These are phyloP conservation scores for Tylochromis polylepis DNA, from an alignment of 2,113 vertebrate species.

Conservation along the genomic window DNA sequence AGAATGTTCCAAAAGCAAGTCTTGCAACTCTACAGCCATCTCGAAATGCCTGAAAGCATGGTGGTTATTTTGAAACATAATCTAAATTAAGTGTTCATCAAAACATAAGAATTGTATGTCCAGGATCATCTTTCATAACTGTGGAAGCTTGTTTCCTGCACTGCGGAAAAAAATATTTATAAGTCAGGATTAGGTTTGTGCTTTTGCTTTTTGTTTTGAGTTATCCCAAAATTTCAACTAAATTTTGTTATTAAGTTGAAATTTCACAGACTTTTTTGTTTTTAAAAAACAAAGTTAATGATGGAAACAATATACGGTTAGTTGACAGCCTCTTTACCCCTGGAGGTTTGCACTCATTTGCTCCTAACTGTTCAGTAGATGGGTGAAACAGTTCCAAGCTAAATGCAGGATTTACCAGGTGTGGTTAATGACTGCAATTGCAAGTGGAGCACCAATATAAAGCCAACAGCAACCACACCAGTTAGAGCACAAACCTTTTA, in stretches of 20 bases:
- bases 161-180: background rate
- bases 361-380: background rate
- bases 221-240: background rate
- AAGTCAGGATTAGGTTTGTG: too few relatives aligned
- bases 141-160: rapidly evolving
- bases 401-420: background rate
- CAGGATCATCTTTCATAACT: background rate
- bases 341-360: rapidly evolving
- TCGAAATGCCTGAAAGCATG: background rate
- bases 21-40: background rate
- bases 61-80: background rate
- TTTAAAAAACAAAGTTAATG: background rate
- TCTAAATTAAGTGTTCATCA: background rate
- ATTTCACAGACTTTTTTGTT: too few relatives aligned
- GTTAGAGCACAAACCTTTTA: background rate
- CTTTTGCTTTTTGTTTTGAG: background rate
- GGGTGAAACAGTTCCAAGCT: background rate
- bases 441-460: background rate
- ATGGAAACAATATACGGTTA: background rate
- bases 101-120: background rate
- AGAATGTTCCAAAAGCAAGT: background rate
- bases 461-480: background rate
- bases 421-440: background rate
- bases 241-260: background rate
- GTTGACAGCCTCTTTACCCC: background rate